phyloP scores from a whole-genome alignment of 2,888 invertebrate species.

The Nemotelus nigrinus region DNA sequence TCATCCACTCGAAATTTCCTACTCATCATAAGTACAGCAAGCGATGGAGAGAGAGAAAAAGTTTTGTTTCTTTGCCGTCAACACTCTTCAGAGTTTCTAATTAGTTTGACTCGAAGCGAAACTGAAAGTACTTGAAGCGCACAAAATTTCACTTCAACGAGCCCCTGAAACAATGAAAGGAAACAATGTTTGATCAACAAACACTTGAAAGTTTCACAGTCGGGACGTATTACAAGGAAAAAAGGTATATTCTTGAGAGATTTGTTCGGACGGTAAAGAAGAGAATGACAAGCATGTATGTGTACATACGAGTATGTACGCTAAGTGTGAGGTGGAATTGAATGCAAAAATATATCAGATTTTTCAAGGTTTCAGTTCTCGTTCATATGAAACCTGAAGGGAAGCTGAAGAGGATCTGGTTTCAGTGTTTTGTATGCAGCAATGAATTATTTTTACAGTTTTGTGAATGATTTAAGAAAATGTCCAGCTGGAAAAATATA shows the following conservation, averaged over 20 bases:
- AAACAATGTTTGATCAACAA: slow-evolving; percentile 52
- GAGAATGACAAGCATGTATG: too few relatives aligned
- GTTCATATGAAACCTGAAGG: too few relatives aligned
- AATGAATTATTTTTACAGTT: too few relatives aligned
- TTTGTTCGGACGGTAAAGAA: not conserved
- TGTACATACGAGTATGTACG: too few relatives aligned
- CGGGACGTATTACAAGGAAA: slow-evolving; percentile 24
- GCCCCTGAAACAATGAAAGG: slow-evolving; percentile 33
- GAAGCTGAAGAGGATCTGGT: too few relatives aligned
- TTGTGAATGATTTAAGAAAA: too few relatives aligned
- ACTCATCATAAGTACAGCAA: not conserved
- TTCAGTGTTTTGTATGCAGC: too few relatives aligned
- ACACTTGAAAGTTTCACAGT: slow-evolving; percentile 48
- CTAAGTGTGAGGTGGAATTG: too few relatives aligned
- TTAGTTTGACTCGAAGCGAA: slow-evolving; percentile 46
- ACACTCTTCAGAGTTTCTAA: slow-evolving; percentile 45
- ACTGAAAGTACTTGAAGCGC: slow-evolving; percentile 42
- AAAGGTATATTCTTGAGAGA: slow-evolving; percentile 33
- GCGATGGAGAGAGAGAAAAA: slow-evolving; percentile 2
- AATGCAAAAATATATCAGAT: too few relatives aligned
- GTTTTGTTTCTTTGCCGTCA: slow-evolving; percentile 44
- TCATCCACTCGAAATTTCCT: slow-evolving; percentile 20
- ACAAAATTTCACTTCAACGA: slow-evolving; percentile 42
- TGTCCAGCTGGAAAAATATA: too few relatives aligned
- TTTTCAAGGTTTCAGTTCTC: too few relatives aligned